Percentiles rank a stretch among this genome's conserved stretches.
These are phyloP conservation scores for Echiichthys vipera DNA, from an alignment of 2,797 vertebrate genomes.

Conservation along the genomic window DNA sequence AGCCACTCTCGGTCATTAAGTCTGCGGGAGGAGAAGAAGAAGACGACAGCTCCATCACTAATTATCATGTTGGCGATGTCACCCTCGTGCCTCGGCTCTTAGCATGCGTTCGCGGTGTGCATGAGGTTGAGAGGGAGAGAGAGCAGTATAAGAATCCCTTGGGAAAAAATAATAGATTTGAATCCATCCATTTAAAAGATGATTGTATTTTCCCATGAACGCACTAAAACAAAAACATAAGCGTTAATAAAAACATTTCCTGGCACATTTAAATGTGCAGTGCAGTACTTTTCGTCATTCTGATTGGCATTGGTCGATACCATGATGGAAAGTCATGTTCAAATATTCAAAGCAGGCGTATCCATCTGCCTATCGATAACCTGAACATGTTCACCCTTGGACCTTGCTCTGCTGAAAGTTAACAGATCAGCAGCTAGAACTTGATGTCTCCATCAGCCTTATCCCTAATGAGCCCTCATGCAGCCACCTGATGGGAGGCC, in stretches of 20 bases:
- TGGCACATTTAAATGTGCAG: conserved; percentile 32
- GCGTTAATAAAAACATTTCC: too few species aligned
- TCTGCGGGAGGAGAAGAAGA: conserved; percentile 33
- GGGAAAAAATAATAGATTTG: neutral
- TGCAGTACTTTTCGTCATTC: conserved; percentile 16
- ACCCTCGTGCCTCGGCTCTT: conserved; percentile 19
- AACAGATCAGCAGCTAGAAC: conserved; percentile 54
- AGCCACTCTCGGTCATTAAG: conserved; percentile 45
- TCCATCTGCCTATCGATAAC: conserved; percentile 46
- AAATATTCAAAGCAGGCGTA: conserved; percentile 40
- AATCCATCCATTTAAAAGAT: conserved; percentile 1
- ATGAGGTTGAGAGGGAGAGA: neutral
- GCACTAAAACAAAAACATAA: too few species aligned
- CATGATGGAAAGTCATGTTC: conserved; percentile 46
- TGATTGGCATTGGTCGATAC: conserved; percentile 51
- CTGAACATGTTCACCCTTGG: conserved; percentile 46
- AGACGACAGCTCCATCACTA: conserved; percentile 27
- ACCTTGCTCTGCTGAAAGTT: conserved; percentile 33
- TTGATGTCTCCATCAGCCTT: conserved; percentile 49
- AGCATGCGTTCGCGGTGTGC: conserved; percentile 14
- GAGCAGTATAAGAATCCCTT: neutral
- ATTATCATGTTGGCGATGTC: conserved; percentile 55
- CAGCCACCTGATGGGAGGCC: conserved; percentile 24
- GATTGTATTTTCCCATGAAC: conserved; percentile 4
- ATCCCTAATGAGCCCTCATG: conserved; percentile 49